These are phyloP conservation scores for Thalassophryne amazonica DNA, from an alignment of 2,797 vertebrate species.

Conservation along the genomic window DNA sequence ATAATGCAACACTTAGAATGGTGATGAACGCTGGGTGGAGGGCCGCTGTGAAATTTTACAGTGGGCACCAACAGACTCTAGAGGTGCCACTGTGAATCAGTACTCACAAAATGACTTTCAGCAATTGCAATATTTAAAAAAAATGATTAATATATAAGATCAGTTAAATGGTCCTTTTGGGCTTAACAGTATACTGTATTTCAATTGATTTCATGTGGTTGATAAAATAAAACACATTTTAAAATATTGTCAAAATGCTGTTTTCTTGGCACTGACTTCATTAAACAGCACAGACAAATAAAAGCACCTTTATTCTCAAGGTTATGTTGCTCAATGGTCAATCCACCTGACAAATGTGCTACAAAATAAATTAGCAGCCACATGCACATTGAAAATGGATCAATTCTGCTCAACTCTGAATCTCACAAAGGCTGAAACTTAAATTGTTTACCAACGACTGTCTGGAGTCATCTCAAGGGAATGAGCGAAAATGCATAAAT, in stretches of 20 bases:
- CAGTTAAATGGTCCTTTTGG: no score
- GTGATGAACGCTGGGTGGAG: no score
- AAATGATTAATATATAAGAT: no score
- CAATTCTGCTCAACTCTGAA: constrained; percentile 18
- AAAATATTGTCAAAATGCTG: background rate
- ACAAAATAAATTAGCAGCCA: constrained; percentile 43
- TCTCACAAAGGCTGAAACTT: constrained; percentile 38
- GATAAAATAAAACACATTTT: background rate
- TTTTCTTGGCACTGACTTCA: background rate
- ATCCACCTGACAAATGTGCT: constrained; percentile 36
- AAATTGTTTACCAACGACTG: constrained; percentile 62
- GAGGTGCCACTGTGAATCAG: no score
- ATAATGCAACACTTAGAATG: no score
- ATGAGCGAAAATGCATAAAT: constrained; percentile 49
- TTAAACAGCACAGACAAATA: constrained; percentile 8
- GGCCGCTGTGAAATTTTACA: no score
- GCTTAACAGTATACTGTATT: no score
- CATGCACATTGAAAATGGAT: constrained; percentile 20
- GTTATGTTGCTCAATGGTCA: constrained; percentile 45
- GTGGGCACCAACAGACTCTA: no score
- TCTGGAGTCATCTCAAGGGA: constrained; percentile 44
- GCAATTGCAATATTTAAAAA: no score
- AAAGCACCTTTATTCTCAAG: constrained; percentile 30
- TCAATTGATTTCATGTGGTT: no score
- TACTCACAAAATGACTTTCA: no score